A percentile compares a stretch with the other conserved stretches of the same genome.
Conservation (phyloP, 2,797 vertebrate genomes). For the Mormyrops attenuatus region DNA sequence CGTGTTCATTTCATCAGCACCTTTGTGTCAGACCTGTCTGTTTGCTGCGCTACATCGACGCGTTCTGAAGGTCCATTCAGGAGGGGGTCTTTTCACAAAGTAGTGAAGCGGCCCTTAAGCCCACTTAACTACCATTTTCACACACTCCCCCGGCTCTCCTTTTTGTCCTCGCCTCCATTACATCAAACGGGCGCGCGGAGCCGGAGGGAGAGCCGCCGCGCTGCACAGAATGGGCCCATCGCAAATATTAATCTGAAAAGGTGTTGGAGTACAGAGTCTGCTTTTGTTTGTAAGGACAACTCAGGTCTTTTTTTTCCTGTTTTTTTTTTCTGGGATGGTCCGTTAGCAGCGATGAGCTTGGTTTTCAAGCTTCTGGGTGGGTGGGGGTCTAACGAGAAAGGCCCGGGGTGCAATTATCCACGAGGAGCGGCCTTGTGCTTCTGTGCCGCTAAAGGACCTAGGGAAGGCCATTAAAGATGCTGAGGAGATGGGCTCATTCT, state of each 20-base stretch:
- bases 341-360: conserved; percentile 97
- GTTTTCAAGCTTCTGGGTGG: conserved; percentile 77
- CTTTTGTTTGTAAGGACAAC: conserved; percentile 99
- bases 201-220: conserved; percentile 93
- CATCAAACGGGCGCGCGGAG: conserved; percentile 99
- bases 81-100: conserved; percentile 94
- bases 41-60: conserved; percentile 99
- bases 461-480: conserved; percentile 78
- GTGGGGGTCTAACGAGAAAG: conserved; percentile 86
- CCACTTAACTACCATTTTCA: conserved; percentile 99
- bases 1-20: conserved; percentile 99
- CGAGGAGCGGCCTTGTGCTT: conserved; percentile 85
- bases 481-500: conserved; percentile 74
- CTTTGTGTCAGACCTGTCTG: conserved; percentile 99
- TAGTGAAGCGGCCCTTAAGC: conserved; percentile 99
- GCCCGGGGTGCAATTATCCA: conserved; percentile 98
- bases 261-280: conserved; percentile 99
- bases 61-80: conserved; percentile 97
- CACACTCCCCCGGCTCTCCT: conserved; percentile 99
- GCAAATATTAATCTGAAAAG: conserved; percentile 99
- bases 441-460: not conserved
- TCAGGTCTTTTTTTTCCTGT: conserved; percentile 80
- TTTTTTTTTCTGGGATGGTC: conserved; percentile 70
- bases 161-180: conserved; percentile 99
- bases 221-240: conserved; percentile 96